Evolutionary conservation across 2,797 vertebrate genomes (phyloP).

Genomic region (Takifugu ocellatus): DNA sequence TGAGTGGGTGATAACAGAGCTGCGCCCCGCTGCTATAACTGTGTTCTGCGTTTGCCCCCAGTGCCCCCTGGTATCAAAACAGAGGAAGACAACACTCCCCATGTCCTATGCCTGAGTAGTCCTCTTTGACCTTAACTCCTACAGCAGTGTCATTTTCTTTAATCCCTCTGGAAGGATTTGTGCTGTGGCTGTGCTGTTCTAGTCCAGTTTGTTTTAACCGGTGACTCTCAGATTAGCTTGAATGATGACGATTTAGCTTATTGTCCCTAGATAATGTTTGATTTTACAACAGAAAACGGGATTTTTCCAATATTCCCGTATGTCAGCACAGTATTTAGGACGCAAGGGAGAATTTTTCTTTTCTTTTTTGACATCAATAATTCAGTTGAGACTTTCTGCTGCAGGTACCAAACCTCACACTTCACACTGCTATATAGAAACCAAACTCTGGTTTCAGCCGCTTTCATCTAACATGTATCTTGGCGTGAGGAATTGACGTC

Average conservation of each 20-base stretch:
- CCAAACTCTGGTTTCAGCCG: conserved; percentile 38
- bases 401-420: conserved; percentile 31
- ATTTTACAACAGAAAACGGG: conserved; percentile 37
- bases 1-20: conserved; percentile 53
- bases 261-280: conserved; percentile 51
- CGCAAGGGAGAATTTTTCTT: conserved; percentile 47
- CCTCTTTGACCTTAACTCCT: conserved; percentile 49
- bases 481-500: conserved; percentile 31
- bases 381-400: conserved; percentile 42
- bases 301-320: conserved; percentile 41
- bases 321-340: conserved; percentile 72
- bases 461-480: conserved; percentile 35
- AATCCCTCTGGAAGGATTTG: conserved; percentile 12
- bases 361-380: conserved; percentile 35
- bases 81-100: conserved; percentile 57
- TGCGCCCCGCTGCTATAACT: conserved; percentile 30
- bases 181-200: conserved; percentile 1
- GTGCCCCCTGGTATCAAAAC: conserved; percentile 51
- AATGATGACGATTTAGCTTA: conserved; percentile 57
- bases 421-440: conserved; percentile 3
- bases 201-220: conserved; percentile 18
- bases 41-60: conserved; percentile 52
- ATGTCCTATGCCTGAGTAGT: conserved; percentile 46
- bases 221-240: conserved; percentile 15
- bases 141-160: conserved; percentile 31